Evolutionary conservation across 1,140 invertebrate species (phyloP), one percentile per base, ranked within the genome.

Genomic region (Chrysomallon squamiferum): DNA sequence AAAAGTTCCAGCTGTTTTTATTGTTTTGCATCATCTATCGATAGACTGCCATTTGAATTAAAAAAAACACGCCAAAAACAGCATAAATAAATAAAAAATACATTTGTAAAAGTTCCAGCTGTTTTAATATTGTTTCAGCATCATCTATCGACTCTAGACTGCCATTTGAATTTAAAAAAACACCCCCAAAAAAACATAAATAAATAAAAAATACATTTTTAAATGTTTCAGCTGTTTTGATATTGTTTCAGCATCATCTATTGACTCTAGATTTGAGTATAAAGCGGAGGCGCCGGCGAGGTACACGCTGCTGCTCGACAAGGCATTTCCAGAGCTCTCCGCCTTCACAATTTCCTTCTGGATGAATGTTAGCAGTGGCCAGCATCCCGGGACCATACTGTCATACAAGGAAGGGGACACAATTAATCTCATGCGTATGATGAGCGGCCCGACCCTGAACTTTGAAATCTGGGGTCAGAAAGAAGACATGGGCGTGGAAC

Each of bases 241-340:
- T 35, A 15, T 67, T 25, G 18, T 65, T 75, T 54, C 74, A 86
- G 84, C 84, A 0, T 78, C 77, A 5, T 83, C 84, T 7, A 70
- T 86, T 20, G 78, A 86, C 66, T 85, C 84, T 0, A 59, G 80
- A 32, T 76, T 86, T 30, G 84, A 83, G 59, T 86, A 84, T 67
- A 70, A 72, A 25, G 41, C 71, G 4, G 33, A 68, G 15, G 67
- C 63, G 0, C 77, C 81, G 1, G 69, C 74, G 2, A 71, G 81
- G 18, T 86, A 85, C 68, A 78, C 81, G 9, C 47, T 84, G 6
- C 69, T 86, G 9, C 59, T 82, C 38, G 77, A 77, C 33, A 81
- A 81, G 68, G 76, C 79, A 15, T 85, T 86, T 62, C 84, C 84
- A 0, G 62, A 68, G 33, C 72, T 86, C 20, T 61, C 59, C 0